These are phyloP conservation scores for Drosophila setifemur DNA, from an alignment of 1,140 invertebrate genomes.

Conservation along the genomic window DNA sequence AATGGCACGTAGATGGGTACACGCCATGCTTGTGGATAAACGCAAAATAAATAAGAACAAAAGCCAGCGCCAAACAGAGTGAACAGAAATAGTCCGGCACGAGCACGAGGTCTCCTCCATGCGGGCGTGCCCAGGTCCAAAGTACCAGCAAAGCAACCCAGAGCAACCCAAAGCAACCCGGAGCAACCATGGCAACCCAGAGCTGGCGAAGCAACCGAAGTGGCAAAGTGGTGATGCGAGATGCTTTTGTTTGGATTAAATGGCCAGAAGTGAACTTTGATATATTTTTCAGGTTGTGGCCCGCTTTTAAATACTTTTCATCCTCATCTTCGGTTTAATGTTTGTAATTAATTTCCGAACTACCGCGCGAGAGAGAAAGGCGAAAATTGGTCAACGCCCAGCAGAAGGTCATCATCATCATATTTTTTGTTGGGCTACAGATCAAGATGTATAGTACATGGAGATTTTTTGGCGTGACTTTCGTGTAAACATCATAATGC, in stretches of 20 bases:
- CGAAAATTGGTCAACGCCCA: constrained; percentile 25
- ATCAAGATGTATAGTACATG: constrained; percentile 6
- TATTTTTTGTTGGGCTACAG: constrained; percentile 18
- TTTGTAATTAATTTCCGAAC: constrained; percentile 61
- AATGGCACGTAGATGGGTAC: constrained; percentile 51
- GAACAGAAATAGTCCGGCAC: constrained; percentile 7
- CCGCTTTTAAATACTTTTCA: constrained; percentile 22
- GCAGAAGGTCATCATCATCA: constrained; percentile 30
- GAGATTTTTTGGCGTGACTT: constrained; percentile 47
- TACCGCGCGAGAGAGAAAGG: constrained; percentile 23
- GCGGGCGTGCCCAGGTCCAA: constrained; percentile 37
- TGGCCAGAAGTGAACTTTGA: constrained; percentile 42
- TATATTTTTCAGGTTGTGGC: constrained; percentile 2
- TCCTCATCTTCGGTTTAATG: constrained; percentile 35
- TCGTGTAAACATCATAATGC: constrained; percentile 59
- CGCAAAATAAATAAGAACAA: constrained; percentile 21
- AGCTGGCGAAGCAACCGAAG: constrained; percentile 5
- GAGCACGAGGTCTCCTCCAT: not conserved
- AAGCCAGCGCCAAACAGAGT: no score
- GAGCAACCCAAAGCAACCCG: not conserved
- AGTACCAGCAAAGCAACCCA: constrained; percentile 6
- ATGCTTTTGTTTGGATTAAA: constrained; percentile 51
- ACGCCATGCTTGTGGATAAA: constrained; percentile 28
- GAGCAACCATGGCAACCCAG: not conserved
- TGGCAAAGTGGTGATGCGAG: no score